Evolutionary conservation across 2,888 invertebrate species (phyloP).

Genomic region (Pachycephus smyrnensis): DNA sequence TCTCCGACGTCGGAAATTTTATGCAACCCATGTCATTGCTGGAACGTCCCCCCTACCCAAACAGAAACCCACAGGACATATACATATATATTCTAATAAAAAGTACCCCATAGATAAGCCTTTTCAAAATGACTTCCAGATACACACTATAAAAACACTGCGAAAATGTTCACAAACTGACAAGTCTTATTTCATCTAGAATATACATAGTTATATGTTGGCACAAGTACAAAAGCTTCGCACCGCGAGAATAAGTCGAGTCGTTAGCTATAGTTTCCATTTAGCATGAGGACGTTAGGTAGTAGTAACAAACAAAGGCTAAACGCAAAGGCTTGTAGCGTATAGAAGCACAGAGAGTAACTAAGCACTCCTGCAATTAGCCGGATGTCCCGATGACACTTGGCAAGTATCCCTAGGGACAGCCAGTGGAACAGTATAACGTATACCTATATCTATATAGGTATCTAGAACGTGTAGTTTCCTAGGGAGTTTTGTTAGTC

Average conservation of each 20-base stretch:
- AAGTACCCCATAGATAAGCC: background rate
- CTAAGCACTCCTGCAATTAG: slow-evolving; percentile 64
- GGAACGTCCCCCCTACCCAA: background rate
- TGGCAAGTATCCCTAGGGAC: slow-evolving; percentile 50
- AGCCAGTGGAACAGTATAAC: background rate
- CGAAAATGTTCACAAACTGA: background rate
- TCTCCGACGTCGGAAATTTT: slow-evolving; percentile 44
- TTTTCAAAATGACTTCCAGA: background rate
- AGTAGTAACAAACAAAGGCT: slow-evolving; percentile 38
- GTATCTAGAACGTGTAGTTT: background rate
- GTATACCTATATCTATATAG: background rate
- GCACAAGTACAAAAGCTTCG: background rate
- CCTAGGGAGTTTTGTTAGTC: background rate
- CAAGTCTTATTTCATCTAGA: background rate
- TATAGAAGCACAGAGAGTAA: slow-evolving; percentile 53
- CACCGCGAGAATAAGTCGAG: background rate
- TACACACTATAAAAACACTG: background rate
- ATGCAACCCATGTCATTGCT: background rate
- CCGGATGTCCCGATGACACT: slow-evolving; percentile 60
- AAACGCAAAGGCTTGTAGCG: slow-evolving; percentile 66
- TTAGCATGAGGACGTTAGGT: background rate
- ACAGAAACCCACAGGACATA: background rate
- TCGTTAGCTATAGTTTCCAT: background rate
- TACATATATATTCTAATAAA: background rate
- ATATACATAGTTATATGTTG: background rate